Base-by-base conservation (phyloP, 2,888 invertebrate genomes). In the Erpobdella octoculata region DNA sequence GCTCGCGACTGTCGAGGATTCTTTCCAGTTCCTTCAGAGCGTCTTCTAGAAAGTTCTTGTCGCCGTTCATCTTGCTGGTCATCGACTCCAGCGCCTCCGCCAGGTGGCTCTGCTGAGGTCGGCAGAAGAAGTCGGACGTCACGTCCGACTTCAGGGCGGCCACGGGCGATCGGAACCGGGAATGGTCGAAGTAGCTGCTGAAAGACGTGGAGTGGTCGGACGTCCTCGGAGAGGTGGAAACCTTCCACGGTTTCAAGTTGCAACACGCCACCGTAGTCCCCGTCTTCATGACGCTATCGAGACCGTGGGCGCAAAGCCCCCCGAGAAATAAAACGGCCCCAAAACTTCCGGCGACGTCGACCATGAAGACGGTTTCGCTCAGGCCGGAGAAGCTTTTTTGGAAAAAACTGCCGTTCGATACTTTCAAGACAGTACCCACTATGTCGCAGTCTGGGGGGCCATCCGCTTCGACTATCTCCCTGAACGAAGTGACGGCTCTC, bases 301-400 rank as follows among this genome's bases (percentile, higher is more conserved):
- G 21, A 4, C 69, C 69, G 35, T 58, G 31, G 58, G 69, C 69
- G 31, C 15, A 15, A 33, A 69, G 21, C 15, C 69, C 69, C 37
- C 69, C 69, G 36, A 35, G 46, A 15, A 69, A 69, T n/a, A 33
- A n/a, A 21, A 69, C 15, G 15, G 28, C 36, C 3, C 46, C 69
- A 31, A 58, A 4, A 15, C 46, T 3, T 8, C 69, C 69, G 36
- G 35, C 53, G 18, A 58, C 69, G n/a, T 69, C 69, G 6, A 31
- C 69, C 53, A 69, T 48, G n/a, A 46, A 36, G 21, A 53, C 33
- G n/a, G 46, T 48, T 36, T 69, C 46, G 8, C 3, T 18, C 18
- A 67, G 31, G 31, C 67, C 67, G 15, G 36, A 12, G 31, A 0
- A 21, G 31, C 41, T 41, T 25, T 67, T 37, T 12, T 6, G 5